These are phyloP conservation scores for Nasonia longicornis DNA, from an alignment of 1,140 invertebrate genomes.

Conservation along the genomic window DNA sequence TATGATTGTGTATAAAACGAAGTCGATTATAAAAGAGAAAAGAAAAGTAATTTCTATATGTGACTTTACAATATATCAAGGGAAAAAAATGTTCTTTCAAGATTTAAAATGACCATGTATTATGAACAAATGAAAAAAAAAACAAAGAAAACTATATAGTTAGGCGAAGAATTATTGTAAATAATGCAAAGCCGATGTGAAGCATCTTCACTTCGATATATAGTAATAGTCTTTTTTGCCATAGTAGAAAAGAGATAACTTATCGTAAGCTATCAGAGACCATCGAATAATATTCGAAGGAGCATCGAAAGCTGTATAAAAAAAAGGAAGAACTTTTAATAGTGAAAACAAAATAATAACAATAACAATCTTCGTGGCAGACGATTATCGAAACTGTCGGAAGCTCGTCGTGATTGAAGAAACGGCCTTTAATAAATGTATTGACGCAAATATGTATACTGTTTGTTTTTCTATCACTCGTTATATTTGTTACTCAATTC, in stretches of 20 bases:
- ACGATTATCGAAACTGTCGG: conserved; percentile 16
- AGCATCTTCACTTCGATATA: conserved; percentile 5
- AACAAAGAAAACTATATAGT: conserved; percentile 6
- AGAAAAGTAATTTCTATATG: conserved; percentile 11
- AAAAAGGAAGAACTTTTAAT: conserved; percentile 14
- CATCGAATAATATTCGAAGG: conserved; percentile 37
- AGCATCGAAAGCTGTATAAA: conserved; percentile 35
- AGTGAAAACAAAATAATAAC: not conserved
- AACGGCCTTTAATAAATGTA: conserved; percentile 37
- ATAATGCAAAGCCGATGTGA: conserved; percentile 19
- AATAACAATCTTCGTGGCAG: conserved; percentile 1
- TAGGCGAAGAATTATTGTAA: conserved; percentile 39
- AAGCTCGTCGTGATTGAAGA: conserved; percentile 22
- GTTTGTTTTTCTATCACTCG: conserved; percentile 36
- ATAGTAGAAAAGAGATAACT: conserved; percentile 4
- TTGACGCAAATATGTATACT: conserved; percentile 24
- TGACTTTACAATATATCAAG: not conserved
- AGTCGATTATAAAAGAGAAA: not conserved
- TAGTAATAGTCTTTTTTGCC: conserved; percentile 11
- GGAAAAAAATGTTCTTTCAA: conserved; percentile 35
- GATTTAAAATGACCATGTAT: conserved; percentile 24
- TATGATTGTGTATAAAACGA: not conserved
- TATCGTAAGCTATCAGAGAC: conserved; percentile 18
- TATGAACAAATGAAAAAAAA: not conserved
- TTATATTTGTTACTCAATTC: conserved; percentile 47